Base-by-base conservation (phyloP, 2,888 invertebrate genomes). In the Heliconius ethilla region DNA sequence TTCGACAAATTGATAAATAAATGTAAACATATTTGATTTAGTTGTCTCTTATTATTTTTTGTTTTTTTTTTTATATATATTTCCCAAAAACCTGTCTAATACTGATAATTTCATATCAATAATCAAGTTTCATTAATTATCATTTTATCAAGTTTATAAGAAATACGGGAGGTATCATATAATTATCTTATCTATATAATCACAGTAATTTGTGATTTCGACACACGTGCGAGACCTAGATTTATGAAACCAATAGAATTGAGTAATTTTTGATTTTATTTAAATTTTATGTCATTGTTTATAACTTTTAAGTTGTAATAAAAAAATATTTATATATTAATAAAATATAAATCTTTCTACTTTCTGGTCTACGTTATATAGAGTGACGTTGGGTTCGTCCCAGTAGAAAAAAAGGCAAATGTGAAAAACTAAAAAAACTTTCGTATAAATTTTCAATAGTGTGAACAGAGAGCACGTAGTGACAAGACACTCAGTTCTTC, bases 151-250 rank as follows among this genome's bases (percentile, higher is more conserved):
- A 76, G n/a, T 66, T 27, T 29, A 40, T 75, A 65, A 45, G n/a
- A 45, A 73, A 74, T 33, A 74, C 18, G 40, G 51, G 37, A 63
- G 27, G 66, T n/a, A 55, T 27, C 55, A 13, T 65, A 18, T 70
- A 18, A 63, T 69, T 73, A 72, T 78, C 73, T 79, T 79, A 79
- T 79, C 78, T 69, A 67, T 37, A 55, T 37, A 55, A 76, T 72
- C 55, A 67, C 29, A 76, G 27, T 40, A 69, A 76, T 67, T 73
- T 63, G 37, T 51, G 69, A 76, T 79, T 79, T 73, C 63, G 25
- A 76, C 55, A 75, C 59, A 59, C 55, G 66, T 72, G 76, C 72
- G 37, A 77, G 78, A 51, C 63, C 62, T 69, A 76, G 76, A 76
- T 79, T 79, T 79, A 51, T 69, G 37, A 45, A 67, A 63, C 22